Conservation (phyloP, 2,113 vertebrate species). For the Theropithecus gelada region DNA sequence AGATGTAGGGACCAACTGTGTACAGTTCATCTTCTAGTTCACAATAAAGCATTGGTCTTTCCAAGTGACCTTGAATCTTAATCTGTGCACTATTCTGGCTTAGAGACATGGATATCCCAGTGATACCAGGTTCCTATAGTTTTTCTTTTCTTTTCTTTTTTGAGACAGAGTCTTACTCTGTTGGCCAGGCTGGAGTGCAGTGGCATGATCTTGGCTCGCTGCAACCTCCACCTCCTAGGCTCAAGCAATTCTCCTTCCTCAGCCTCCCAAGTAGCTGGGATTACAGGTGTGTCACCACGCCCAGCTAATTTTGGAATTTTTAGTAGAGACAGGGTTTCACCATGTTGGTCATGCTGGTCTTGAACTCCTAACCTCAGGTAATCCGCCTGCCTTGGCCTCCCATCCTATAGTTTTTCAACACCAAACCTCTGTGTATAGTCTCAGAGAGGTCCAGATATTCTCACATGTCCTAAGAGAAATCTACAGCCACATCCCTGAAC, state of each 20-base stretch:
- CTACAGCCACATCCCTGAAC: neutral
- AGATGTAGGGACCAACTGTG: constrained; percentile 90
- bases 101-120: neutral
- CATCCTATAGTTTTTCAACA: neutral
- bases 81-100: neutral
- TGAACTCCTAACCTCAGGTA: too few relatives aligned
- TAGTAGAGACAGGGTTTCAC: too few relatives aligned
- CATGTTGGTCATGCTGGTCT: too few relatives aligned
- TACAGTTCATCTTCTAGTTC: constrained; percentile 92
- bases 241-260: too few relatives aligned
- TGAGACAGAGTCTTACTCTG: too few relatives aligned
- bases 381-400: too few relatives aligned
- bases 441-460: neutral
- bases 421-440: neutral
- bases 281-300: too few relatives aligned
- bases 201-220: too few relatives aligned
- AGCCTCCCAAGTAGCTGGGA: too few relatives aligned
- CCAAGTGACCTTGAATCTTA: constrained; percentile 86
- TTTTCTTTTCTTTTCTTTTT: neutral
- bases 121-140: neutral
- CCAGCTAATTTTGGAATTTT: too few relatives aligned
- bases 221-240: too few relatives aligned
- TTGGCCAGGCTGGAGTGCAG: too few relatives aligned
- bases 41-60: constrained; percentile 91
- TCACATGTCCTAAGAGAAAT: neutral